A percentile compares a stretch with the other conserved stretches of the same genome.
phyloP scores from a whole-genome alignment of 2,113 vertebrate genomes.

The Entomyzon cyanotis region DNA sequence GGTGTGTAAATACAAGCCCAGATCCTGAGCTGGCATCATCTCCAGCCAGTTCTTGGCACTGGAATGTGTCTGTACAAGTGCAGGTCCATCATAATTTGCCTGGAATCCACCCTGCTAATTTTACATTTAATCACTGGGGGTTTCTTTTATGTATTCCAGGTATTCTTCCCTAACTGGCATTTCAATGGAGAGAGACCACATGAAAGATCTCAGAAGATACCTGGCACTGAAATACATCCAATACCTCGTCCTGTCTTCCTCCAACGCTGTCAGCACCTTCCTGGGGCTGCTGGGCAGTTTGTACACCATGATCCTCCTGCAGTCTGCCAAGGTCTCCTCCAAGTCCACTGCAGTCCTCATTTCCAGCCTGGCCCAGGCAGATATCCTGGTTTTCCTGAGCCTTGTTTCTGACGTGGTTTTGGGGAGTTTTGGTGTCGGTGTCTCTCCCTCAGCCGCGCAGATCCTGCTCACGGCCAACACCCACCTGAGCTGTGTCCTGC shows the following conservation, averaged over 20 bases:
- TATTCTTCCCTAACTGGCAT: not conserved
- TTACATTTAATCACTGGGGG: not conserved
- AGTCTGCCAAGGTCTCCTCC: constrained; percentile 74
- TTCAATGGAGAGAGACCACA: constrained; percentile 62
- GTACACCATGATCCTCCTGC: constrained; percentile 57
- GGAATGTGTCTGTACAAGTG: not conserved
- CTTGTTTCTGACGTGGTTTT: not conserved
- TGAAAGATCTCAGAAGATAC: constrained; percentile 74
- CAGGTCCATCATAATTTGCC: not conserved
- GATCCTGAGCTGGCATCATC: not conserved
- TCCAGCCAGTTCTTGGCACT: not conserved
- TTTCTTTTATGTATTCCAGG: not conserved
- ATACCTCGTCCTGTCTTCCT: constrained; percentile 75
- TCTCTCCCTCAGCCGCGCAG: not conserved
- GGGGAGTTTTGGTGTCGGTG: not conserved
- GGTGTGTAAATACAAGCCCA: not conserved
- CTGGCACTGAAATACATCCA: constrained; percentile 79
- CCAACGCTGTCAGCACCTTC: constrained; percentile 41
- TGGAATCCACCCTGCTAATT: not conserved
- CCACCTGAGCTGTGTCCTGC: constrained; percentile 73
- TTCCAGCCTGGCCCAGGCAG: constrained; percentile 73
- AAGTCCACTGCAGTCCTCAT: constrained; percentile 79
- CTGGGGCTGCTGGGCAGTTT: constrained; percentile 74
- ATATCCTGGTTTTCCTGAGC: constrained; percentile 45
- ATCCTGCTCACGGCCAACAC: constrained; percentile 72